Evolutionary conservation across 64 coral and sea anemone genomes (phyloP).

Genomic region (Trachythela sp.): DNA sequence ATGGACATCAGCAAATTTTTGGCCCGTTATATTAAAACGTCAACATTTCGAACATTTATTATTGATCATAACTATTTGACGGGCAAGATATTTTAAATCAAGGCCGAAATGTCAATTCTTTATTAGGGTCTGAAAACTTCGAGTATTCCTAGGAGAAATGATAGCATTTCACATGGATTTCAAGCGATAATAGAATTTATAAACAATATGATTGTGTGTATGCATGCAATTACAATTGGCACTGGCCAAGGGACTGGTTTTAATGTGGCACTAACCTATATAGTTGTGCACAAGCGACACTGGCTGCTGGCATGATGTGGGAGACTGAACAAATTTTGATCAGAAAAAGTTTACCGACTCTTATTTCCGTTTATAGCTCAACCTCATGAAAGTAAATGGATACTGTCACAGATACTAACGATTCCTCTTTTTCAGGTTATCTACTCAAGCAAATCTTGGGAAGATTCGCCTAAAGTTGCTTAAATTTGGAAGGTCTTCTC

Average conservation of each 20-base stretch:
- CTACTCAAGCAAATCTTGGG: no score
- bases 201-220: background rate
- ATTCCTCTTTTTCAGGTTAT: background rate
- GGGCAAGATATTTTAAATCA: background rate
- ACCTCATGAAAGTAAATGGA: no score
- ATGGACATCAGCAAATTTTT: background rate
- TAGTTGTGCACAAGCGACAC: background rate
- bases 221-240: background rate
- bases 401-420: no score
- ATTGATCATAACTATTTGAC: background rate
- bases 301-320: no score
- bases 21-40: background rate
- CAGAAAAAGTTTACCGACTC: no score
- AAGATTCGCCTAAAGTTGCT: background rate
- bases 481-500: no score
- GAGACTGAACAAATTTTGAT: no score
- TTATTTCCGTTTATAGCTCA: no score
- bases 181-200: background rate
- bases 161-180: no score
- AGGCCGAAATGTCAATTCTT: background rate
- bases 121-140: conserved; percentile 1
- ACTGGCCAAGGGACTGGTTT: no score
- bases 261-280: background rate
- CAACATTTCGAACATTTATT: background rate
- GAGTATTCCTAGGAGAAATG: background rate